A percentile compares a stretch with the other conserved stretches of the same genome.
Conservation (phyloP, 1,140 invertebrate genomes). For the Oppia nitens region DNA sequence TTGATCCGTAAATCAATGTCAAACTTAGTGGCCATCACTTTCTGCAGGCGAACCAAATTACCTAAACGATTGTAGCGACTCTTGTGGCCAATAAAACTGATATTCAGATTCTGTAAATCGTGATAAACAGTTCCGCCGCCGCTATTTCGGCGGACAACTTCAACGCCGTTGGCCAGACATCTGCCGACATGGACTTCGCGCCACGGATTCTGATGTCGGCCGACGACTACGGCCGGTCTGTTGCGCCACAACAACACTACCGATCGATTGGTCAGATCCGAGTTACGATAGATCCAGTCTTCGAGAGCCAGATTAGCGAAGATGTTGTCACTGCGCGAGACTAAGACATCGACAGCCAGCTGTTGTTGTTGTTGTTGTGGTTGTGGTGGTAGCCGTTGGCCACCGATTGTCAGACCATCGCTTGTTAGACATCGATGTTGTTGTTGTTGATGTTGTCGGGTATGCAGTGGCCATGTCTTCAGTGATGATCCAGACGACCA, state of each 20-base stretch:
- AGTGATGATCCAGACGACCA: no score
- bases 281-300: constrained; percentile 79
- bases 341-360: no score
- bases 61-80: constrained; percentile 58
- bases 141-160: constrained; percentile 68
- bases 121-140: constrained; percentile 96
- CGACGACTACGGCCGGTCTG: constrained; percentile 81
- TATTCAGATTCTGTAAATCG: constrained; percentile 78
- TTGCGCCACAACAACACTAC: constrained; percentile 78
- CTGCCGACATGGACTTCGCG: constrained; percentile 58
- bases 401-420: no score
- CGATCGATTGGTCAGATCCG: constrained; percentile 40
- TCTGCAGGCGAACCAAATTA: constrained; percentile 59
- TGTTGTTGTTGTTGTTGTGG: no score
- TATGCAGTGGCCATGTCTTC: no score
- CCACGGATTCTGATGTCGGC: constrained; percentile 93
- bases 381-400: no score
- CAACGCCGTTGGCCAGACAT: constrained; percentile 29
- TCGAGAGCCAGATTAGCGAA: constrained; percentile 81
- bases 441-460: no score
- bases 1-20: constrained; percentile 8
- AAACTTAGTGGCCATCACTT: constrained; percentile 5
- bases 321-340: constrained; percentile 74
- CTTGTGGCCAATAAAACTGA: constrained; percentile 66
- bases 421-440: no score